phyloP scores from a whole-genome alignment of 2,888 invertebrate genomes.

The Apocheima hispidaria region DNA sequence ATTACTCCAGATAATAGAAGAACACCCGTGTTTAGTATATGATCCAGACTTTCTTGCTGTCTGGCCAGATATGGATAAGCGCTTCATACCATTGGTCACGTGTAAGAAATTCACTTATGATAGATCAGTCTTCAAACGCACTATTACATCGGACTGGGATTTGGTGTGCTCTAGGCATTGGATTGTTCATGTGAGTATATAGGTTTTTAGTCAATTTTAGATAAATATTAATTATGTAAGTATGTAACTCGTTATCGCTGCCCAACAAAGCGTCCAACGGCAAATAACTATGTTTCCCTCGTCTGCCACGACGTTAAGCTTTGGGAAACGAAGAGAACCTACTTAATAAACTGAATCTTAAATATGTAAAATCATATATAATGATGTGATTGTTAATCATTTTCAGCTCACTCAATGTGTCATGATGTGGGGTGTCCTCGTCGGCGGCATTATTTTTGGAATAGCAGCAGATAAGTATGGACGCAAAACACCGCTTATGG shows the following conservation, averaged over 20 bases:
- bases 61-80: constrained; percentile 58
- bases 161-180: constrained; percentile 87
- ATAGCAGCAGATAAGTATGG: constrained; percentile 87
- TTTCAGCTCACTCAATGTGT: constrained; percentile 85
- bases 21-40: constrained; percentile 75
- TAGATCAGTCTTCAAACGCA: constrained; percentile 83
- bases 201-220: not conserved
- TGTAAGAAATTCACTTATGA: constrained; percentile 84
- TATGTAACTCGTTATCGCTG: too few species aligned
- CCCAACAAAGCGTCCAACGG: too few species aligned
- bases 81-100: constrained; percentile 65
- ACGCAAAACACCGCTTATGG: constrained; percentile 85
- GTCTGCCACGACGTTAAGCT: too few species aligned
- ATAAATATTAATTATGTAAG: not conserved
- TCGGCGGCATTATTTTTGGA: constrained; percentile 87
- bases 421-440: constrained; percentile 88
- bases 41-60: constrained; percentile 69
- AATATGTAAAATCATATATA: too few species aligned
- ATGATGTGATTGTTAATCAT: constrained; percentile 25
- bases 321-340: too few species aligned
- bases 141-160: constrained; percentile 89
- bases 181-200: constrained; percentile 73
- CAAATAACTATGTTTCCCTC: too few species aligned
- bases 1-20: constrained; percentile 71
- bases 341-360: too few species aligned